Percentiles rank a stretch among this genome's conserved stretches.
phyloP scores from a whole-genome alignment of 2,113 vertebrate species.

The Cyphomyrus plagiostoma region DNA sequence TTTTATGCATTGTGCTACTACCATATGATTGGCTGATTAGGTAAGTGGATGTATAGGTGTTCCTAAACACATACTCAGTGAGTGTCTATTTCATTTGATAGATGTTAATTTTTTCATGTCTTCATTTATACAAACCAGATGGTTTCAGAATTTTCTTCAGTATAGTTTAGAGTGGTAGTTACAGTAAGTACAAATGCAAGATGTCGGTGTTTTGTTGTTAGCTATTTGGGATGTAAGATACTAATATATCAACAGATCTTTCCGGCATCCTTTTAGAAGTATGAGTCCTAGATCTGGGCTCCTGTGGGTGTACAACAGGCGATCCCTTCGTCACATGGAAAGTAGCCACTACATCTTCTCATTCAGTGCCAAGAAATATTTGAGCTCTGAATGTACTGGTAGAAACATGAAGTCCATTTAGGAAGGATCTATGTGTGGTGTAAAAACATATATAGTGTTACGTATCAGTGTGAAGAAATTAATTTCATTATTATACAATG shows the following conservation, averaged over 20 bases:
- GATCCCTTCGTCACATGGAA: conserved; percentile 10
- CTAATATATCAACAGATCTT: conserved; percentile 35
- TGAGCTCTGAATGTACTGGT: background rate
- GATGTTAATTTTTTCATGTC: background rate
- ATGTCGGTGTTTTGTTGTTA: background rate
- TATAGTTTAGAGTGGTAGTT: background rate
- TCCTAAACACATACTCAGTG: background rate
- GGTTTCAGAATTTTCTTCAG: background rate
- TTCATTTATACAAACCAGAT: background rate
- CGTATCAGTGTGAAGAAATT: background rate
- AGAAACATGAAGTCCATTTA: background rate
- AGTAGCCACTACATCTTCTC: background rate
- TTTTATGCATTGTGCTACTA: background rate
- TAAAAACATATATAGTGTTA: background rate
- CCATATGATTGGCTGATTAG: background rate
- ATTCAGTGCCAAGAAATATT: background rate
- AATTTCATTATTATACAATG: background rate
- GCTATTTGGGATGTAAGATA: conserved; percentile 32
- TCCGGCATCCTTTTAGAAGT: conserved; percentile 29
- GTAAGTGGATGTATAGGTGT: background rate
- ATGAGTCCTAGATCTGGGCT: conserved; percentile 29
- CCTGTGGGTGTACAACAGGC: conserved; percentile 4
- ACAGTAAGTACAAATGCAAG: background rate
- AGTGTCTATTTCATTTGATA: background rate
- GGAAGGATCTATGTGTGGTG: background rate